Percentiles rank a stretch among this genome's conserved stretches.
Conservation (phyloP, 2,888 invertebrate genomes). For the Therioaphis trifolii region DNA sequence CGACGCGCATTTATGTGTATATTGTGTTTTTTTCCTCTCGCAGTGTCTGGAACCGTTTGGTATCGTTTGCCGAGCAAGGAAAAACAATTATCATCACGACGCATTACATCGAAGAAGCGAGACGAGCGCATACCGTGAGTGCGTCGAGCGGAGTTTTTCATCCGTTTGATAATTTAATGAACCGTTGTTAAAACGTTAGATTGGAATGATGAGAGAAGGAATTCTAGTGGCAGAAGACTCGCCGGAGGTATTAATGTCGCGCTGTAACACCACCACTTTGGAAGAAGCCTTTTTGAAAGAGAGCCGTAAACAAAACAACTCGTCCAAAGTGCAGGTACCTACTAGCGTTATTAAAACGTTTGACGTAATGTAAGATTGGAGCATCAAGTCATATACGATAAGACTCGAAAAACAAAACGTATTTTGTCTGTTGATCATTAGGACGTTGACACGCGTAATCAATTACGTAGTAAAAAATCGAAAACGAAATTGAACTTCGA, state of each 20-base stretch:
- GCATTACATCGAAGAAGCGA: conserved; percentile 94
- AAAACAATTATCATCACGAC: conserved; percentile 91
- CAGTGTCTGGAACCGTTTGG: conserved; percentile 90
- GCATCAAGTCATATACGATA: not conserved
- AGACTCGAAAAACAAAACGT: conserved; percentile 4
- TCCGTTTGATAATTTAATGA: too few relatives aligned
- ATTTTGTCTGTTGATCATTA: too few relatives aligned
- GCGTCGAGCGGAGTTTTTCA: not conserved
- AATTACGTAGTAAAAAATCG: too few relatives aligned
- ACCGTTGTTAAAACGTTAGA: conserved; percentile 66
- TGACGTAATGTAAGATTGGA: conserved; percentile 70
- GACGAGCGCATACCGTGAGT: conserved; percentile 81
- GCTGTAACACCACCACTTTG: conserved; percentile 68
- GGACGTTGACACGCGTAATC: too few relatives aligned
- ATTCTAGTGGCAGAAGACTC: conserved; percentile 71
- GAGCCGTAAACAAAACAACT: too few relatives aligned
- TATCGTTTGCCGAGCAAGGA: conserved; percentile 77
- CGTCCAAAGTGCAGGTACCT: too few relatives aligned
- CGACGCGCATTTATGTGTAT: too few relatives aligned
- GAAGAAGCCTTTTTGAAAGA: conserved; percentile 72
- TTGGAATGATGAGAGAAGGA: conserved; percentile 72
- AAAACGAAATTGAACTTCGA: conserved; percentile 18
- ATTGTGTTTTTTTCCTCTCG: too few relatives aligned
- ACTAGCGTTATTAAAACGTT: too few relatives aligned
- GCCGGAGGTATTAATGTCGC: conserved; percentile 68